Evolutionary conservation across 1,140 invertebrate genomes (phyloP).

Genomic region (Pectinophora gossypiella): DNA sequence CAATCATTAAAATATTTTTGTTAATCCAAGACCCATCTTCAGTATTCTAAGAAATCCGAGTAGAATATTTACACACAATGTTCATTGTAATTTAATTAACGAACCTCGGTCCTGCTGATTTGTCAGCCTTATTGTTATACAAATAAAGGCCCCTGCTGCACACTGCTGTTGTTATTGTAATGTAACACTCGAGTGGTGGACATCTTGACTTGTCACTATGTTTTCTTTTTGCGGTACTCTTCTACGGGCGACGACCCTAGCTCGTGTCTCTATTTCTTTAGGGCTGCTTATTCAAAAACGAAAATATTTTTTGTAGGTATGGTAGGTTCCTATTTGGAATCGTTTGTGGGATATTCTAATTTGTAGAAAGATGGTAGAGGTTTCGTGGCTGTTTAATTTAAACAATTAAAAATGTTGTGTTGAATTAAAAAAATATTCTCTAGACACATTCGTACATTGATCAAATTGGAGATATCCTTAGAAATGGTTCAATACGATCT

Average conservation of each 20-base stretch:
- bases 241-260: conserved; percentile 48
- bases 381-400: too few species aligned
- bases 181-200: conserved; percentile 53
- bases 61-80: background rate
- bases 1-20: too few species aligned
- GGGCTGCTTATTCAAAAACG: too few species aligned
- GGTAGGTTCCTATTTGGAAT: too few species aligned
- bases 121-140: conserved; percentile 28
- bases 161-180: conserved; percentile 73
- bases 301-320: too few species aligned
- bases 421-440: too few species aligned
- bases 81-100: conserved; percentile 50
- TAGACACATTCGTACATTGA: too few species aligned
- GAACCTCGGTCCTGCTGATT: conserved; percentile 24
- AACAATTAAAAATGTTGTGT: too few species aligned
- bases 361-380: too few species aligned
- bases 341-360: too few species aligned
- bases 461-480: too few species aligned
- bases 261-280: conserved; percentile 26
- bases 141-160: conserved; percentile 25
- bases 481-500: too few species aligned
- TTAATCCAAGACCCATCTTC: background rate
- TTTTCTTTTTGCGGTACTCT: conserved; percentile 62
- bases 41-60: background rate
- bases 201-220: conserved; percentile 67